Evolutionary conservation across 2,113 vertebrate genomes (phyloP), one percentile per base, ranked within the genome.

Genomic region (Calyptomena viridis): DNA sequence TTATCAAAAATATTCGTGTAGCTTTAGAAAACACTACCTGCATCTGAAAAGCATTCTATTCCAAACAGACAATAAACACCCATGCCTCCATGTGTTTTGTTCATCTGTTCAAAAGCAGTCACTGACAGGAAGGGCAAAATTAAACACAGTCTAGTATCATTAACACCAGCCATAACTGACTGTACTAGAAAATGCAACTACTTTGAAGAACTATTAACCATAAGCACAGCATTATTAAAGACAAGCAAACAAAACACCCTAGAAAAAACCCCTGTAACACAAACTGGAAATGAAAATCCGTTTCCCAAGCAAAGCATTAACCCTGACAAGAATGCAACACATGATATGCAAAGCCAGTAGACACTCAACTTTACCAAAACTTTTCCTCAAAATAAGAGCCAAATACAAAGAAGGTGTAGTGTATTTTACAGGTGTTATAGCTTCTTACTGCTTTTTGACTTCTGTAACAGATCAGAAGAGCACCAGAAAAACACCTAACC

Each of bases 351-450:
- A 73, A 90, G 73, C 7, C 11, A 73, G 28, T 9, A 76, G n/a
- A 53, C 47, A 31, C 46, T 10, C 21, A 55, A 22, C 6, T 92
- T 80, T 30, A 59, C 18, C 35, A 13, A 27, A 90, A 66, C 5
- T 10, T 23, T n/a, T 75, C 35, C 42, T 84, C 35, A 72, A 50
- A 76, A 47, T 30, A 30, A 12, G 9, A 64, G 12, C 21, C 16
- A 79, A 77, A 27, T 18, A 10, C 3, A 50, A 83, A 81, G 53
- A 56, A 53, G 4, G 4, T 37, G 2, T 4, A 12, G 12, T 46
- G 27, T 24, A 20, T 64, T 82, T 47, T 28, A 13, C 14, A 31
- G 22, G 3, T 1, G 0, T 22, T 8, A 1, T 14, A 63, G 10
- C 9, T 72, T 11, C 39, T 75, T 64, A 18, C 8, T 22, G 3